Base-by-base conservation (phyloP, 2,797 vertebrate genomes). In the Hoplostethus atlanticus region DNA sequence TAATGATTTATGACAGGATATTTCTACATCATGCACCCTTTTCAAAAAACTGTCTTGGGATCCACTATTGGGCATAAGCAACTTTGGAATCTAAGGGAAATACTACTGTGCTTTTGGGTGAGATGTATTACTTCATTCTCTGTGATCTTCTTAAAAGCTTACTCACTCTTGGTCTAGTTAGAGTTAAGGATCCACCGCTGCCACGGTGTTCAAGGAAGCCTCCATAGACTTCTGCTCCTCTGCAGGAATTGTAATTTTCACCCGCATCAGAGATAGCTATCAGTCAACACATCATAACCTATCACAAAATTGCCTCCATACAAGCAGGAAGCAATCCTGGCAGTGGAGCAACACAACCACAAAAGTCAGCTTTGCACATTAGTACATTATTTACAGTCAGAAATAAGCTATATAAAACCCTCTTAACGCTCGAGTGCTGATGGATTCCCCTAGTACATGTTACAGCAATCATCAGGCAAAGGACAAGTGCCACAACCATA, bases 121-220 rank as follows among this genome's bases (percentile, higher is more conserved):
- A 84, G 84, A 85, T 65, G 70, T 47, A 73, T 71, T 54, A 77
- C 67, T 89, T 87, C 68, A 86, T 86, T 87, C 84, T 77, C 82
- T 80, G 77, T 88, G 87, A 90, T 86, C 88, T 84, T 11, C 66
- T 85, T 88, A 84, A 89, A 83, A 83, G 86, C 84, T 84, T 79
- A 72, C 75, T 84, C 73, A 78, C 61, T 83, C 77, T 83, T 80
- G 71, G 80, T 84, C 68, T 82, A 84, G 80, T 79, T 83, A 76
- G 59, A 83, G 77, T 73, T 71, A 46, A 81, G 64, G 59, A 88
- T 84, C 73, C 72, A 66, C 61, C 10, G 57, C 77, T 84, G 77
- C 76, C 83, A 86, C 64, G 74, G 59, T 53, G 59, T 77, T 76
- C 48, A 61, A 68, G 56, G 53, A 80, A 69, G 54, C 69, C 76